Evolutionary conservation across 2,113 vertebrate genomes (phyloP), one percentile per base, ranked within the genome.

Genomic region (Pomatorhinus ruficollis): DNA sequence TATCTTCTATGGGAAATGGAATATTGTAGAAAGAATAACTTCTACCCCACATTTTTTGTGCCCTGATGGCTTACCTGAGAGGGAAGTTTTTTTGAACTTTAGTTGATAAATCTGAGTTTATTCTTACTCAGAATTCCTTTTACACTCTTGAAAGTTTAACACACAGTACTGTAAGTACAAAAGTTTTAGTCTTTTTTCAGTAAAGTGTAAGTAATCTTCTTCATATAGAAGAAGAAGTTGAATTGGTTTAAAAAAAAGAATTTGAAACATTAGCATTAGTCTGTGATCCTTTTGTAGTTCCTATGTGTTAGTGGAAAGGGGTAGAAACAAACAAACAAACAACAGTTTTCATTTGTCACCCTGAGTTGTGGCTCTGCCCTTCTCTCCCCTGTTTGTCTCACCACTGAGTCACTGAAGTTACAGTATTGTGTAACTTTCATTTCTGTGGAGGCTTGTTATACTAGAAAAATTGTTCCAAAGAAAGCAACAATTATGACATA

Each of bases 401-500:
- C 96, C 97, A 97, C 95, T 97, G 96, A 98, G 97, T 98, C 97
- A 98, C 95, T 95, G 97, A 95, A 95, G 94, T 96, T 96, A 76
- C 80, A 97, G 98, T 97, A 98, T 98, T 98, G 95, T 98, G 97
- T 98, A 98, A 98, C 97, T 98, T 98, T 97, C 97, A 97, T 98
- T 98, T 98, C 98, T 98, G 98, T 97, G 96, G 96, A 97, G 97
- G 96, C 97, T 98, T 97, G 97, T 98, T 98, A 97, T 96, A 97
- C 97, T 97, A 98, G 97, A 97, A 98, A 98, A 98, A 97, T 95
- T 97, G 96, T 92, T 98, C 98, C 98, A 99, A 98, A 98, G 98
- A 98, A 98, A 99, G 98, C 98, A 99, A 98, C 95, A 96, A 96
- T 98, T 98, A 98, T 98, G 98, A 98, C 98, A 98, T 98, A 98